A percentile compares a stretch with the other conserved stretches of the same genome.
These are phyloP conservation scores for Ditylenchus weischeri DNA, from an alignment of 2,888 invertebrate genomes.

Conservation along the genomic window DNA sequence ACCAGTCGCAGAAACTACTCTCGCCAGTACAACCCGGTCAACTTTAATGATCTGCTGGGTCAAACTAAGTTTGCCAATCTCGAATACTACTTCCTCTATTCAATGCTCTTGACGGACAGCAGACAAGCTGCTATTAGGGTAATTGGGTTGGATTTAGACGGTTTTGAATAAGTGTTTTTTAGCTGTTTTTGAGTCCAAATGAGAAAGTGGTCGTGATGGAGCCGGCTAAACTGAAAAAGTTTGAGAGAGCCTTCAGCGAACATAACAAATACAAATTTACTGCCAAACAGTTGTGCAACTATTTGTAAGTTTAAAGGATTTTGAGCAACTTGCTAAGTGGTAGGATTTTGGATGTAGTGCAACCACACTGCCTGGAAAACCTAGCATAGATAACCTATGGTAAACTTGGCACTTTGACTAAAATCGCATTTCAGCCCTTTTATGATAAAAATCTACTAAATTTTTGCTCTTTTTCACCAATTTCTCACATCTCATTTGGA, in stretches of 20 bases:
- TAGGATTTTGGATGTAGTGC: too few relatives aligned
- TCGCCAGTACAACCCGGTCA: not conserved
- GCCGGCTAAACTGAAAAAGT: slow-evolving; percentile 1
- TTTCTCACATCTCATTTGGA: too few relatives aligned
- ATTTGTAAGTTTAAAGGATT: slow-evolving; percentile 26
- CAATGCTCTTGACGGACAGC: slow-evolving; percentile 12
- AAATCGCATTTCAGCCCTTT: too few relatives aligned
- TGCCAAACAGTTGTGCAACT: slow-evolving; percentile 39
- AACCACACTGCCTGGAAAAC: too few relatives aligned
- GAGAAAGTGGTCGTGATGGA: slow-evolving; percentile 6
- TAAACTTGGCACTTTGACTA: too few relatives aligned
- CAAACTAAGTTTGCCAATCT: not conserved
- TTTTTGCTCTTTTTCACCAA: too few relatives aligned
- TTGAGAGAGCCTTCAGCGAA: slow-evolving; percentile 2
- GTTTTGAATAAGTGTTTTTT: not conserved
- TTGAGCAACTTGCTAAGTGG: too few relatives aligned
- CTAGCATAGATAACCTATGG: too few relatives aligned
- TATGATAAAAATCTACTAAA: too few relatives aligned
- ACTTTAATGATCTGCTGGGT: not conserved
- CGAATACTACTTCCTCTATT: slow-evolving; percentile 4
- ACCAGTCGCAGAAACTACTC: not conserved
- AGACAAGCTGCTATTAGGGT: not conserved
- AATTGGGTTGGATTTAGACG: too few relatives aligned
- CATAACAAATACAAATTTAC: slow-evolving; percentile 28
- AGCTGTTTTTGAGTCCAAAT: not conserved